Percentiles rank a stretch among this genome's conserved stretches.
Evolutionary conservation across 1,140 invertebrate species (phyloP).

Genomic region (Apis florea): DNA sequence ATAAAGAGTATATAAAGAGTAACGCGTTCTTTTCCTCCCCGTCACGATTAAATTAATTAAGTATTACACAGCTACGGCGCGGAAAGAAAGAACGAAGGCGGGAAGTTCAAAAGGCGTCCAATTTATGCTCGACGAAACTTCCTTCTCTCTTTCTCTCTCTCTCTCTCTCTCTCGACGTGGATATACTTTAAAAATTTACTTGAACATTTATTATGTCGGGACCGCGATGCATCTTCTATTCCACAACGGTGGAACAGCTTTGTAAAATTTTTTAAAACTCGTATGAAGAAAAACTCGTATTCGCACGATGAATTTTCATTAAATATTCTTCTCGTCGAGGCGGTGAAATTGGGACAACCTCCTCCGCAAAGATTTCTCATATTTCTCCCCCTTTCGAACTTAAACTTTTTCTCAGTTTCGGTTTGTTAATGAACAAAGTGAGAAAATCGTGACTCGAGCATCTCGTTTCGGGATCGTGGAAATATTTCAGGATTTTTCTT

Average conservation of each 20-base stretch:
- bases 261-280: slow-evolving; percentile 10
- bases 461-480: no score
- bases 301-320: neutral
- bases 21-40: neutral
- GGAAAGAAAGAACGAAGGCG: neutral
- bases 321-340: slow-evolving; percentile 2
- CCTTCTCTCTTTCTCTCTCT: no score
- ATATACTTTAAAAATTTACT: neutral
- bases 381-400: neutral
- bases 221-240: slow-evolving; percentile 13
- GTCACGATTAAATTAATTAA: slow-evolving; percentile 29
- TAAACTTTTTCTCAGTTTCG: neutral
- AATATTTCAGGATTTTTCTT: no score
- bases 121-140: slow-evolving; percentile 23
- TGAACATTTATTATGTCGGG: slow-evolving; percentile 22
- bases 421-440: neutral
- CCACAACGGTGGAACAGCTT: neutral
- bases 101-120: slow-evolving; percentile 4
- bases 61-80: neutral
- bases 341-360: neutral
- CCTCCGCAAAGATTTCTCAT: neutral
- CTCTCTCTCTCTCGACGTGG: neutral
- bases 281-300: slow-evolving; percentile 7
- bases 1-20: neutral
- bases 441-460: no score